Evolutionary conservation across 2,797 vertebrate genomes (phyloP).

Genomic region (Coregonus suidteri): DNA sequence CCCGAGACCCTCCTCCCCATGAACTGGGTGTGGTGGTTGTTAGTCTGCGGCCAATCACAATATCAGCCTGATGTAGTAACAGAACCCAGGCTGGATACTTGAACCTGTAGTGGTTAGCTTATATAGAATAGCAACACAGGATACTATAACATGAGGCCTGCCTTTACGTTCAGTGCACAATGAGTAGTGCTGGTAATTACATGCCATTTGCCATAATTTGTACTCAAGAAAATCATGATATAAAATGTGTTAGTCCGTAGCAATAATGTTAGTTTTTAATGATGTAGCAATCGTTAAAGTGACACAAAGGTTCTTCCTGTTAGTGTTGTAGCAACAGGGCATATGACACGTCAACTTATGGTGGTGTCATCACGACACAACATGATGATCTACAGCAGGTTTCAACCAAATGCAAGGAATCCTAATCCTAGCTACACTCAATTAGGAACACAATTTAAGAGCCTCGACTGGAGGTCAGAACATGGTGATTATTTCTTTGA

Average conservation of each 20-base stretch:
- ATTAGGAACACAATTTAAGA: background rate
- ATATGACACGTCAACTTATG: background rate
- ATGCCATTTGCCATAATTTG: background rate
- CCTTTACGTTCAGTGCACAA: background rate
- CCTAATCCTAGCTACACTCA: background rate
- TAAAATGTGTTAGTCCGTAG: background rate
- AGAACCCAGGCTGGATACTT: conserved; percentile 35
- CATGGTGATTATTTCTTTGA: background rate
- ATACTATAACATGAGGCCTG: background rate
- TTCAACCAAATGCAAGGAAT: background rate
- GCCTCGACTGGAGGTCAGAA: background rate
- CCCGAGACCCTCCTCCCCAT: conserved; percentile 51
- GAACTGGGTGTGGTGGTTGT: conserved; percentile 46
- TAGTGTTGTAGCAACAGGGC: background rate
- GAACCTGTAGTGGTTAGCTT: conserved; percentile 22
- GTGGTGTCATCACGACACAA: background rate
- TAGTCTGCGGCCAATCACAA: conserved; percentile 43
- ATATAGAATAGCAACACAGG: background rate
- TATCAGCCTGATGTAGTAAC: conserved; percentile 50
- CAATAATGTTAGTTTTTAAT: background rate
- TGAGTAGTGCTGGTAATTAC: background rate
- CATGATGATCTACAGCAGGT: background rate
- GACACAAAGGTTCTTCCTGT: background rate
- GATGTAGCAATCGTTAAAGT: background rate
- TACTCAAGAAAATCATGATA: background rate